phyloP scores from a whole-genome alignment of 2,113 vertebrate species.

The Irena cyanogastra region DNA sequence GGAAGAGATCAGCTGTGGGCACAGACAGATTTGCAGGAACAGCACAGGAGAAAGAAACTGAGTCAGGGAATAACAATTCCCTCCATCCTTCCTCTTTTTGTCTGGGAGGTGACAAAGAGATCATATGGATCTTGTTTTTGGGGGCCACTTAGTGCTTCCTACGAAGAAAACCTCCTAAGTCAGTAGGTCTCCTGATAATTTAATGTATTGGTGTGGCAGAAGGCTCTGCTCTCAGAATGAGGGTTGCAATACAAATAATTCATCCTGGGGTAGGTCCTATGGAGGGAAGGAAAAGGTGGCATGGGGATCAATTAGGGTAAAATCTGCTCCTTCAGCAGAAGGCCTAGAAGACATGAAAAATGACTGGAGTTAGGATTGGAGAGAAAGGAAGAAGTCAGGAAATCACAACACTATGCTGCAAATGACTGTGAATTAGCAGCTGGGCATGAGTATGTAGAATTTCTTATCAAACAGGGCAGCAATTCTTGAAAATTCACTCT shows the following conservation, averaged over 20 bases:
- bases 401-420: not conserved
- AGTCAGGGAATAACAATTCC: not conserved
- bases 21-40: not conserved
- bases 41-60: not conserved
- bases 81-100: not conserved
- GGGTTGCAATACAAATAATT: not conserved
- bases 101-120: not conserved
- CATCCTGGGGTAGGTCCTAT: not conserved
- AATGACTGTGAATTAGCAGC: not conserved
- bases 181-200: not conserved
- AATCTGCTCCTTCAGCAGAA: not conserved
- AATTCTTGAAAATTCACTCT: accelerated
- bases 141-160: not conserved
- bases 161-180: not conserved
- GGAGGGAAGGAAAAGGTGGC: not conserved
- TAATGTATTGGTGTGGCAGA: not conserved
- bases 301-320: not conserved
- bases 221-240: not conserved
- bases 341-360: not conserved
- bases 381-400: not conserved
- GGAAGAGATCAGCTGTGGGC: not conserved
- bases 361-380: not conserved
- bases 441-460: not conserved
- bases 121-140: not conserved
- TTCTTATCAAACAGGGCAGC: not conserved